A percentile compares a stretch with the other conserved stretches of the same genome.
Conservation (phyloP, 2,888 invertebrate species). For the Diogma glabrata region DNA sequence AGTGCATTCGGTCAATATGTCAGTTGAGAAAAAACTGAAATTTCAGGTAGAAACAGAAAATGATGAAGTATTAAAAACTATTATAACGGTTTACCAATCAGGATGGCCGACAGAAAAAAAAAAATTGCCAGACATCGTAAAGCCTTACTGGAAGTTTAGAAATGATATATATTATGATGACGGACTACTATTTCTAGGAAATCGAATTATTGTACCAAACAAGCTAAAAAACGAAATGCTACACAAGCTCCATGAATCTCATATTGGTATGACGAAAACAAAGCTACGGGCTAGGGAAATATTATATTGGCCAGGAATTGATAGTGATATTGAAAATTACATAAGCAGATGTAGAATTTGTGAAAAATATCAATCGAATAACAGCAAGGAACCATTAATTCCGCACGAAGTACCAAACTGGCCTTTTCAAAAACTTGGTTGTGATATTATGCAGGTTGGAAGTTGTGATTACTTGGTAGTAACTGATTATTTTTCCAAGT, state of each 20-base stretch:
- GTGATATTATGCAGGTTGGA: no score
- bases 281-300: not conserved
- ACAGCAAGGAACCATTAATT: no score
- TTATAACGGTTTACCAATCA: not conserved
- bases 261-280: constrained; percentile 10
- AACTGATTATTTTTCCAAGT: constrained; percentile 15
- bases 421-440: no score
- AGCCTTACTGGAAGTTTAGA: not conserved
- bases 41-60: constrained; percentile 17
- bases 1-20: no score
- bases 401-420: no score
- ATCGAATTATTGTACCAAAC: not conserved
- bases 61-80: constrained; percentile 12
- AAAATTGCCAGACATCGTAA: not conserved
- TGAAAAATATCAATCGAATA: constrained; percentile 5
- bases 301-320: constrained; percentile 4
- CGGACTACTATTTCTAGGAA: not conserved
- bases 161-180: not conserved
- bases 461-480: no score
- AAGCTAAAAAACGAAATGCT: no score
- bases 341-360: constrained; percentile 6
- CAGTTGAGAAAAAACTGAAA: no score
- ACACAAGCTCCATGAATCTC: not conserved
- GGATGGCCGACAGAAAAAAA: not conserved
- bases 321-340: constrained; percentile 8